These are phyloP conservation scores for Pristionchus entomophagus DNA, from an alignment of 2,888 invertebrate genomes.

Conservation along the genomic window DNA sequence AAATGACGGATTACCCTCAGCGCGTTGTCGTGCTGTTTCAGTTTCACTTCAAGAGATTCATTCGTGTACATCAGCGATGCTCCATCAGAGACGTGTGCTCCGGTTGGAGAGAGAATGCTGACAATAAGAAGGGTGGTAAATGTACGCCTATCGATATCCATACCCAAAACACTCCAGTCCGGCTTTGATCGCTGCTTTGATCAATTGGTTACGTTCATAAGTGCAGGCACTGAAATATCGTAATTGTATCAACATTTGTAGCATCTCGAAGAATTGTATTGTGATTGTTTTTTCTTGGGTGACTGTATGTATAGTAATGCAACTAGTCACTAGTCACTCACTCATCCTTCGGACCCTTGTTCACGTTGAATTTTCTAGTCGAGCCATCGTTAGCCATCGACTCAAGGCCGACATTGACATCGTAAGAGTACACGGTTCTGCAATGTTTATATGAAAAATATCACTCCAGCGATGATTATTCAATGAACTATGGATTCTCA, in stretches of 20 bases:
- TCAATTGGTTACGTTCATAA: not conserved
- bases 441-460: no score
- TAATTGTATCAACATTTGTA: not conserved
- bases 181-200: not conserved
- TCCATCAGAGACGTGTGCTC: not conserved
- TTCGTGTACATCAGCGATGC: constrained; percentile 16
- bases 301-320: no score
- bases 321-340: not conserved
- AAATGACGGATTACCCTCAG: no score
- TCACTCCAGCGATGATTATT: not conserved
- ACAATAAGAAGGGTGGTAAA: no score
- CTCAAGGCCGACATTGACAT: not conserved
- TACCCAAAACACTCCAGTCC: constrained; percentile 16
- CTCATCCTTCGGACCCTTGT: constrained; percentile 41
- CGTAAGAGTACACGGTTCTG: constrained; percentile 29
- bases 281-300: no score
- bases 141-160: not conserved
- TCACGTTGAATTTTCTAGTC: not conserved
- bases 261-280: not conserved
- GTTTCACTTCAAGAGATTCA: not conserved
- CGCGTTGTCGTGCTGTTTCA: not conserved
- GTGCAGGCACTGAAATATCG: constrained; percentile 3
- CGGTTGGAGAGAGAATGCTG: constrained; percentile 25
- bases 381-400: not conserved
- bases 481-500: not conserved